Evolutionary conservation across 1,140 invertebrate species (phyloP).

Genomic region (Diploscapter pachys): DNA sequence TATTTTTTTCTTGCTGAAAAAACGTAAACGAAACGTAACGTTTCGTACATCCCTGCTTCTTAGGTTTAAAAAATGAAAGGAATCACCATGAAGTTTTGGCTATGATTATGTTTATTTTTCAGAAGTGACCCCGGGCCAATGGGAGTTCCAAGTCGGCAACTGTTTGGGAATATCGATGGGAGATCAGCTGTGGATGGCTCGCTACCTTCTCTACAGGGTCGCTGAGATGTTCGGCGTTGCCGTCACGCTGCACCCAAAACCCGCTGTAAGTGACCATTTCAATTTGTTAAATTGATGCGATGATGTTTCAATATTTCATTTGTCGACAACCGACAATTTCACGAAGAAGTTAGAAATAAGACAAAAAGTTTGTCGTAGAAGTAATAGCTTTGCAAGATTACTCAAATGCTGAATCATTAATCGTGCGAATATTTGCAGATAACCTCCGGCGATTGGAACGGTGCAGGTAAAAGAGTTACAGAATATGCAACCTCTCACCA

Average conservation of each 20-base stretch:
- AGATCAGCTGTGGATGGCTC: slow-evolving; percentile 82
- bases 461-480: slow-evolving; percentile 63
- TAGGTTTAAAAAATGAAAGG: too few relatives aligned
- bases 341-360: background rate
- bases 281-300: background rate
- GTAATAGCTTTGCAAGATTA: background rate
- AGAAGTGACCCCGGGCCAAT: slow-evolving; percentile 47
- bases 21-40: too few relatives aligned
- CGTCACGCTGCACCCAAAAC: slow-evolving; percentile 20
- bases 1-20: too few relatives aligned
- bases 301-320: background rate
- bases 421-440: background rate
- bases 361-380: background rate
- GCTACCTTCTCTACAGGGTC: slow-evolving; percentile 76
- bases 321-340: background rate
- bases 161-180: slow-evolving; percentile 75
- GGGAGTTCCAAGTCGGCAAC: slow-evolving; percentile 64
- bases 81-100: too few relatives aligned
- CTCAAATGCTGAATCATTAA: too few relatives aligned
- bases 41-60: too few relatives aligned
- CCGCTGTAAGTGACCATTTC: background rate
- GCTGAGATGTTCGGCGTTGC: slow-evolving; percentile 66
- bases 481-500: too few relatives aligned
- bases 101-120: slow-evolving; percentile 9
- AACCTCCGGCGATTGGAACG: slow-evolving; percentile 72